Percentiles rank a stretch among this genome's conserved stretches.
These are phyloP conservation scores for Periparus ater DNA, from an alignment of 2,797 vertebrate species.

Conservation along the genomic window DNA sequence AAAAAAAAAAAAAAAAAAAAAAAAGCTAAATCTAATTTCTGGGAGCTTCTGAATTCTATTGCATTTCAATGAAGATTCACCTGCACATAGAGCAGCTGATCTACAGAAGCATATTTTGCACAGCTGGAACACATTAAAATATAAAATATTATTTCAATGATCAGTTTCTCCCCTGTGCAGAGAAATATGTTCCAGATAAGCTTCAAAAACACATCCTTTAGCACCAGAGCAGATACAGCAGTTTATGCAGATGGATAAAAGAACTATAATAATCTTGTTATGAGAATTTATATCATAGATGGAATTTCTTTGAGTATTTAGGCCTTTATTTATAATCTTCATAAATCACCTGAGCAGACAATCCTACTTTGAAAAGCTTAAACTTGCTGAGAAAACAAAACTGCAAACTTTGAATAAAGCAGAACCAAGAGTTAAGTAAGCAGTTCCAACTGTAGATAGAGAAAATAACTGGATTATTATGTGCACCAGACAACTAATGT, in stretches of 20 bases:
- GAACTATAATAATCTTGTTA: slow-evolving; percentile 29
- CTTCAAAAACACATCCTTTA: not conserved
- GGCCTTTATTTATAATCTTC: not conserved
- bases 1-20: not conserved
- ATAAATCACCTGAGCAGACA: not conserved
- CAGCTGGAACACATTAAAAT: slow-evolving; percentile 1
- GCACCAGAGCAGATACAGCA: not conserved
- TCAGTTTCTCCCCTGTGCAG: not conserved
- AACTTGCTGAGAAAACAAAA: slow-evolving; percentile 13
- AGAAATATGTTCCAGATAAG: slow-evolving; percentile 13
- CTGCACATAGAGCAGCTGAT: not conserved
- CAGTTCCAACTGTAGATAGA: not conserved
- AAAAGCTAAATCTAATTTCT: not conserved
- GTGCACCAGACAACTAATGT: not conserved
- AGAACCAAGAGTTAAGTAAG: not conserved
- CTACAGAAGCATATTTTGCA: not conserved
- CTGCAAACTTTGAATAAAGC: not conserved
- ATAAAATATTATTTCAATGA: slow-evolving; percentile 8
- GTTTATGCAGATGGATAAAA: slow-evolving; percentile 16
- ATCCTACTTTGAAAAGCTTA: not conserved
- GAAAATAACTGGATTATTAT: not conserved
- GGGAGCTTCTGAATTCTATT: not conserved
- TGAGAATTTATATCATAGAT: not conserved
- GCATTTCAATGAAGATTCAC: not conserved
- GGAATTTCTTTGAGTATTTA: slow-evolving; percentile 2